These are phyloP conservation scores for Abramis brama DNA, from an alignment of 2,113 vertebrate species.

Conservation along the genomic window DNA sequence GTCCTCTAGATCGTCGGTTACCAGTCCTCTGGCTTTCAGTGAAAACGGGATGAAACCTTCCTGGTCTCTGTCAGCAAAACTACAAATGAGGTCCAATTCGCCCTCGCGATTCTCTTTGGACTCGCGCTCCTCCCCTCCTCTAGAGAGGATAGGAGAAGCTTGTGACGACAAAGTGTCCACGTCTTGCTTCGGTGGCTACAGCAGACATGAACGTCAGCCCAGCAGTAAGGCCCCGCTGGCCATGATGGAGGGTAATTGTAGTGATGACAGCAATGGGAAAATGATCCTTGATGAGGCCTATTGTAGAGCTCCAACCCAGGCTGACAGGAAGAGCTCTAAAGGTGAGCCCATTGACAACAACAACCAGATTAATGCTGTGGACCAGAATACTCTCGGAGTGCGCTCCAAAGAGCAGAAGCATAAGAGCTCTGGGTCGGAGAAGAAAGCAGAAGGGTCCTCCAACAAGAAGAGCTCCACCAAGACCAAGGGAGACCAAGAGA, in stretches of 20 bases:
- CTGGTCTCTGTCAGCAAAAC: slow-evolving; percentile 91
- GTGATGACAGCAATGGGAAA: slow-evolving; percentile 77
- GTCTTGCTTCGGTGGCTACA: slow-evolving; percentile 88
- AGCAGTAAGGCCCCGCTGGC: slow-evolving; percentile 86
- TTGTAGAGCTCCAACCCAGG: slow-evolving; percentile 75
- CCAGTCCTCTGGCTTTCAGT: slow-evolving; percentile 88
- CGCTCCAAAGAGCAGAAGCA: slow-evolving; percentile 85
- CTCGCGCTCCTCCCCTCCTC: slow-evolving; percentile 88
- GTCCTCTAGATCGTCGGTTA: slow-evolving; percentile 90
- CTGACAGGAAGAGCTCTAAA: slow-evolving; percentile 75
- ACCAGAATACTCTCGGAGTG: slow-evolving; percentile 86
- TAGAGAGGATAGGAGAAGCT: slow-evolving; percentile 91
- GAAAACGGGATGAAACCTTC: slow-evolving; percentile 89
- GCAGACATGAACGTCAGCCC: slow-evolving; percentile 82
- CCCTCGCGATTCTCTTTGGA: slow-evolving; percentile 94
- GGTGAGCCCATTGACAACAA: slow-evolving; percentile 89
- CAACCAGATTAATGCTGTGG: slow-evolving; percentile 88
- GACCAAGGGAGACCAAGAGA: slow-evolving; percentile 78
- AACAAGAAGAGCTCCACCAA: slow-evolving; percentile 76
- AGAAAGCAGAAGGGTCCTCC: slow-evolving; percentile 74
- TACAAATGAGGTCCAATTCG: slow-evolving; percentile 92
- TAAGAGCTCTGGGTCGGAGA: slow-evolving; percentile 66
- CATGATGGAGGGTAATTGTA: slow-evolving; percentile 85
- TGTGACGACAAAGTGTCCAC: slow-evolving; percentile 89
- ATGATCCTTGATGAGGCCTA: slow-evolving; percentile 75